Conservation (phyloP, 2,888 invertebrate species). For the Sinohyriopsis cumingii region DNA sequence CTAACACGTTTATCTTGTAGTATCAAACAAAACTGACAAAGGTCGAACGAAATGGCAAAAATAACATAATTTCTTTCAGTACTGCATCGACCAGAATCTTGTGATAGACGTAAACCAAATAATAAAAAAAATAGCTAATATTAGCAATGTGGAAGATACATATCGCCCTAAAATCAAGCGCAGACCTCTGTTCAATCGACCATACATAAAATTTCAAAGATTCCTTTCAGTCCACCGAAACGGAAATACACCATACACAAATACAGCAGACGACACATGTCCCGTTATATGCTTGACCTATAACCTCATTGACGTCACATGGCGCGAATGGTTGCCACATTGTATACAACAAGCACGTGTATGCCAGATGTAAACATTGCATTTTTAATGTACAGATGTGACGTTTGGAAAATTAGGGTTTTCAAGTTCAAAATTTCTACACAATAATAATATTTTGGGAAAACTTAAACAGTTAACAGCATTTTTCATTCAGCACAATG, state of each 20-base stretch:
- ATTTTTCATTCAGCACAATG: neutral
- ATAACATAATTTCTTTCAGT: too few relatives aligned
- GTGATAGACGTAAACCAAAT: too few relatives aligned
- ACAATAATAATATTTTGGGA: constrained; percentile 3
- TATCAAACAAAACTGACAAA: too few relatives aligned
- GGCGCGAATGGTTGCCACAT: constrained; percentile 48
- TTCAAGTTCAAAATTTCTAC: neutral
- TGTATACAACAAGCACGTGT: constrained; percentile 9
- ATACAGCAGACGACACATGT: constrained; percentile 49
- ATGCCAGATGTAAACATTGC: constrained; percentile 20
- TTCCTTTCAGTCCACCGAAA: too few relatives aligned
- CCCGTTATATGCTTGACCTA: constrained; percentile 38
- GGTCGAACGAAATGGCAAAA: too few relatives aligned
- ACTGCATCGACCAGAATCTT: too few relatives aligned
- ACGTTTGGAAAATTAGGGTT: neutral
- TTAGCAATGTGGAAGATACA: too few relatives aligned
- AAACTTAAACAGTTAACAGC: neutral
- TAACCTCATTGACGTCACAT: constrained; percentile 57
- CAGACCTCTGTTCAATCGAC: too few relatives aligned
- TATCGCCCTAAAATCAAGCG: too few relatives aligned
- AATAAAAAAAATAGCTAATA: too few relatives aligned
- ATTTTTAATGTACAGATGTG: neutral
- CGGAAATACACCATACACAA: neutral
- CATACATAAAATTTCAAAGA: too few relatives aligned
- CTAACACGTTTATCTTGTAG: too few relatives aligned